Base-by-base conservation (phyloP, 2,888 invertebrate genomes). In the Temnothorax ravouxi region DNA sequence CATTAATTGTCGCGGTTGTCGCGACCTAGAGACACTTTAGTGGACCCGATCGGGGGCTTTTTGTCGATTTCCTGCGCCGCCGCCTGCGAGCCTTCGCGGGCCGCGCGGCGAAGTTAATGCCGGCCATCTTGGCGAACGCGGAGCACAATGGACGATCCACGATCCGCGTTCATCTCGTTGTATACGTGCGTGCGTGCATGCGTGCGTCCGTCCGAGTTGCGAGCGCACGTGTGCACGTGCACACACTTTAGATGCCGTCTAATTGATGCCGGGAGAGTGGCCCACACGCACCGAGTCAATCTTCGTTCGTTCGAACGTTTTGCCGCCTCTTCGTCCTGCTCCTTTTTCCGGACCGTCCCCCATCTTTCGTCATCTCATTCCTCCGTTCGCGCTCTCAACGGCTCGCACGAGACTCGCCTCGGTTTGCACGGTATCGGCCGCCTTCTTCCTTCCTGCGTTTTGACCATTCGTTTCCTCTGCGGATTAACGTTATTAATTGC, bases 101-200 rank as follows among this genome's bases (percentile, higher is more conserved):
- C 34, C 52, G 34, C 34, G 62, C 34, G 62, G 72, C 54, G 79
- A 81, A 81, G 67, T 79, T 71, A 74, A 61, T 29, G 86, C 84
- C 93, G 91, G 93, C 93, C 93, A 93, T 93, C 92, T 93, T 93
- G 92, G 90, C 88, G 92, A 92, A 91, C 90, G 85, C 76, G 84
- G 82, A 86, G 87, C 87, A 90, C 90, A 90, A 90, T 90, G 90
- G 89, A 88, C 89, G 90, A 84, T 84, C 76, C 77, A 88, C 89
- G 90, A 84, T 84, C 80, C 77, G 76, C 77, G 80, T 34, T 85
- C 47, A 59, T 72, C 44, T 44, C 67, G 13, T 18, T 25, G 66
- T 13, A 62, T 44, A n/a, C 56, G 56, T 84, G 61, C 59, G 59
- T n/a, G 15, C 62, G n/a, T 84, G 64, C 56, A 25, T 79, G 67